Percentiles rank a stretch among this genome's conserved stretches.
phyloP scores from a whole-genome alignment of 2,113 vertebrate species.

The Leptobrachium leishanense region DNA sequence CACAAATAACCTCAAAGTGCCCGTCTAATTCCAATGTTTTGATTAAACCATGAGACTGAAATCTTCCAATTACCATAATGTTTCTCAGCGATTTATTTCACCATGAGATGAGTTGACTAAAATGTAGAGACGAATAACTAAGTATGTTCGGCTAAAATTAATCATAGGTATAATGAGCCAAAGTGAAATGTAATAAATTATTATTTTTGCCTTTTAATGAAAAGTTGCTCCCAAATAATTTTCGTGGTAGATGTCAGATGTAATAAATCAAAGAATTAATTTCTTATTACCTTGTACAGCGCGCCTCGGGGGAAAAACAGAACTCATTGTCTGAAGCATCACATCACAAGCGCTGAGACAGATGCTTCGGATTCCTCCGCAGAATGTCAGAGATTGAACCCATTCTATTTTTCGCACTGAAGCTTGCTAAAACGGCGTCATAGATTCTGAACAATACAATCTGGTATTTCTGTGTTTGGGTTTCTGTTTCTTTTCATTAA shows the following conservation, averaged over 20 bases:
- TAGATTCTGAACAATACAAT: no score
- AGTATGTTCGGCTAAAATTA: background rate
- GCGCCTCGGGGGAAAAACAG: background rate
- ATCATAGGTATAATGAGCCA: background rate
- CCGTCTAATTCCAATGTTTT: no score
- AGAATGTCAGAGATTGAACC: background rate
- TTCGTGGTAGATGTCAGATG: background rate
- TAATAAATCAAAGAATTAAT: conserved; percentile 4
- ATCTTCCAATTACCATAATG: no score
- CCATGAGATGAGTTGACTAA: no score
- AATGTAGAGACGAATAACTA: no score
- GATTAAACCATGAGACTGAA: no score
- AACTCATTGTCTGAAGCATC: conserved; percentile 5
- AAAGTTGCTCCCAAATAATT: conserved; percentile 3
- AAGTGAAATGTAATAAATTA: background rate
- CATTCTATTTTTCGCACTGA: background rate
- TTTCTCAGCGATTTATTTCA: no score
- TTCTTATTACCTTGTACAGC: background rate
- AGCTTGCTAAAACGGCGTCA: no score
- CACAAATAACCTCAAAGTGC: no score
- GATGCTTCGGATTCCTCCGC: background rate
- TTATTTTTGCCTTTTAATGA: background rate
- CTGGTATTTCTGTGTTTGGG: no score
- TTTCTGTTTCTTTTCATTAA: no score
- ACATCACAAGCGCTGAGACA: background rate